Conservation (phyloP, 2,888 invertebrate genomes). For the Aleiodes alternator region DNA sequence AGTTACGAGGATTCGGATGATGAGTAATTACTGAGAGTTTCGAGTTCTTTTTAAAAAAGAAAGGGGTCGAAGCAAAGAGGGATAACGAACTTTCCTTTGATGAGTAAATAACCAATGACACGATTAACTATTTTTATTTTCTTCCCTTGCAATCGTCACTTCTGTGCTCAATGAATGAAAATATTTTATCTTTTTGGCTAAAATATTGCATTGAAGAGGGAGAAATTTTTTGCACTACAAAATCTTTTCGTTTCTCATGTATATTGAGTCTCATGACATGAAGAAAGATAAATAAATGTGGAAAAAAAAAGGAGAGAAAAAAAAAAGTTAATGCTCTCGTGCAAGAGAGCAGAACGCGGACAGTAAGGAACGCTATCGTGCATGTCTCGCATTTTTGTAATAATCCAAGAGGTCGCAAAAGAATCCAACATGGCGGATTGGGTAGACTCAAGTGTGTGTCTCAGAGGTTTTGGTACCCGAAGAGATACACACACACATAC, state of each 20-base stretch:
- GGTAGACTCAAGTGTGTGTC: conserved; percentile 21
- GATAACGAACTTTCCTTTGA: conserved; percentile 34
- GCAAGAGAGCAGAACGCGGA: conserved; percentile 47
- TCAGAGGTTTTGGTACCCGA: conserved; percentile 2
- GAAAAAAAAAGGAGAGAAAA: conserved; percentile 2
- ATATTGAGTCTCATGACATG: conserved; percentile 1
- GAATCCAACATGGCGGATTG: conserved; percentile 72
- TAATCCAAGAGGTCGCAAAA: conserved; percentile 70
- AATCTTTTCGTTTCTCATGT: neutral
- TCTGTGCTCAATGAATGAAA: neutral
- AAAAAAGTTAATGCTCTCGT: conserved; percentile 11
- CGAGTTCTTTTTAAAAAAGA: conserved; percentile 56
- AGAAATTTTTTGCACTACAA: too few species aligned
- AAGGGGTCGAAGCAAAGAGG: conserved; percentile 19
- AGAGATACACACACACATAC: neutral
- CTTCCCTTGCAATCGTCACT: neutral
- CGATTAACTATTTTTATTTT: conserved; percentile 27
- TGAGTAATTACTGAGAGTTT: conserved; percentile 51
- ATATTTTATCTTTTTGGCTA: neutral
- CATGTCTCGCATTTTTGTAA: conserved; percentile 65
- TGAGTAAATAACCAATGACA: conserved; percentile 27
- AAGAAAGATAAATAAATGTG: conserved; percentile 19
- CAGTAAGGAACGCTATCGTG: conserved; percentile 59
- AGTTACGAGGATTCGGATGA: conserved; percentile 23
- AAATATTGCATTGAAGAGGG: neutral